A percentile compares a stretch with the other conserved stretches of the same genome.
These are phyloP conservation scores for Erinaceus europaeus DNA, from an alignment of 2,113 vertebrate genomes.

Conservation along the genomic window DNA sequence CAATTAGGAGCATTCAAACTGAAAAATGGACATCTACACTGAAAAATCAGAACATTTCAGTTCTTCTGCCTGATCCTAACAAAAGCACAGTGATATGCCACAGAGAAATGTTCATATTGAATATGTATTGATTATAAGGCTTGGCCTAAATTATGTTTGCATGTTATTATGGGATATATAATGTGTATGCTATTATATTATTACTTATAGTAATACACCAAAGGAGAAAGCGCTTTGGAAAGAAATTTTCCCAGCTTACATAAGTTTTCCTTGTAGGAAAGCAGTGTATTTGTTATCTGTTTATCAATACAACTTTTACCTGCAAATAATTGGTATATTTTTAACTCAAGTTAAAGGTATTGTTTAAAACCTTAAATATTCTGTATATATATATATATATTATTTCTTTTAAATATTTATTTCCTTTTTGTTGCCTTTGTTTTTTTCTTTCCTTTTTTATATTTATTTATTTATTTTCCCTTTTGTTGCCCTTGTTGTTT, in stretches of 20 bases:
- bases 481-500: too few species aligned
- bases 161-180: too few species aligned
- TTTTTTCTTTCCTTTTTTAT: too few species aligned
- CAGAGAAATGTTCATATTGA: conserved; percentile 53
- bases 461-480: too few species aligned
- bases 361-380: neutral
- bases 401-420: too few species aligned
- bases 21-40: neutral
- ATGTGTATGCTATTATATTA: conserved; percentile 34
- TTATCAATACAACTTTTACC: neutral
- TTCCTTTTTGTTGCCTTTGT: too few species aligned
- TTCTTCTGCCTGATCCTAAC: neutral
- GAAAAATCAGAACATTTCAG: conserved; percentile 14
- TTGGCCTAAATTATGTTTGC: conserved; percentile 51
- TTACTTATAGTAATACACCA: conserved; percentile 56
- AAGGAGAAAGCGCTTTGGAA: neutral
- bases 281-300: neutral
- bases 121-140: conserved; percentile 53
- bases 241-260: conserved; percentile 45
- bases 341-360: neutral
- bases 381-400: too few species aligned
- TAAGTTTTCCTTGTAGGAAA: neutral
- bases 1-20: conserved; percentile 27
- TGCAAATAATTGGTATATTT: neutral
- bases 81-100: neutral